phyloP scores from a whole-genome alignment of 2,797 vertebrate genomes.

The Sardinella longiceps region DNA sequence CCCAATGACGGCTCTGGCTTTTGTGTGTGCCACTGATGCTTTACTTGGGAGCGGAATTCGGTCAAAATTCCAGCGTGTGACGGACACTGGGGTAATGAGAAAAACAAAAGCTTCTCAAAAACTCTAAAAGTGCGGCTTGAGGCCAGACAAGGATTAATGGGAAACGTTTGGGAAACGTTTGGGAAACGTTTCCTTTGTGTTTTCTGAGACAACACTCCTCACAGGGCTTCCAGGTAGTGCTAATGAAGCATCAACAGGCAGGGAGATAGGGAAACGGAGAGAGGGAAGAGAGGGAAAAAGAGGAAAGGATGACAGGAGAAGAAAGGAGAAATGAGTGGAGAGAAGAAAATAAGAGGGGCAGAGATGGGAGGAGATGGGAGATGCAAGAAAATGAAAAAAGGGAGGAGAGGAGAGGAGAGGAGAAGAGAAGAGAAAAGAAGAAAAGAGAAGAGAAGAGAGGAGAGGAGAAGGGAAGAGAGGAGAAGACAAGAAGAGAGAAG shows the following conservation, averaged over 20 bases:
- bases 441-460: neutral
- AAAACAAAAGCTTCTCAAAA: constrained; percentile 1
- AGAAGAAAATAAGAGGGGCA: too few relatives aligned
- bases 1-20: neutral
- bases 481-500: neutral
- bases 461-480: neutral
- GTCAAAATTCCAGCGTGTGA: constrained; percentile 10
- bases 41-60: neutral
- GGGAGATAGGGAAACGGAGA: neutral
- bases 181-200: neutral
- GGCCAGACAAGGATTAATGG: neutral
- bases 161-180: neutral
- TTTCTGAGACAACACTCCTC: neutral
- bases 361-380: too few relatives aligned
- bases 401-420: neutral
- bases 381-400: too few relatives aligned
- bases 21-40: neutral
- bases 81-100: neutral
- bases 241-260: neutral
- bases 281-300: too few relatives aligned
- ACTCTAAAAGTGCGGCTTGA: neutral
- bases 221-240: neutral
- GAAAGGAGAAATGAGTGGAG: too few relatives aligned
- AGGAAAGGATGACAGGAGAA: too few relatives aligned
- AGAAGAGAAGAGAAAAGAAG: neutral